Conservation (phyloP, 2,797 vertebrate species). For the Naso thynnoides region DNA sequence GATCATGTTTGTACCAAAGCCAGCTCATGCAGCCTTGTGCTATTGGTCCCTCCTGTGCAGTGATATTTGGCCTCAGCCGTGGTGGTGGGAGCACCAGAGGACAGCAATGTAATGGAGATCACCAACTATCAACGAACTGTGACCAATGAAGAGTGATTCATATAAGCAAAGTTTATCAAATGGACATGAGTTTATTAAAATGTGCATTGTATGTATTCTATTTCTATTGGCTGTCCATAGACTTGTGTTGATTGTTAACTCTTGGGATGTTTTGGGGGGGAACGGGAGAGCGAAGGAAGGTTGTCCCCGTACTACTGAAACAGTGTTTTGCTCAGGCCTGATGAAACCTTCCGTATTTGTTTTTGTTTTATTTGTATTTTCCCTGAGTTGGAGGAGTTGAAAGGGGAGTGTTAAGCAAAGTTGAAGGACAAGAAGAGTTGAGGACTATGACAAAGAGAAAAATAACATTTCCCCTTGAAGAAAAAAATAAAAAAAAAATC, state of each 20-base stretch:
- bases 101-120: constrained; percentile 63
- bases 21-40: constrained; percentile 74
- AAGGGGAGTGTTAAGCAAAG: constrained; percentile 74
- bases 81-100: constrained; percentile 56
- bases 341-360: constrained; percentile 78
- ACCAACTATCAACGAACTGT: constrained; percentile 70
- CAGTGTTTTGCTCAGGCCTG: constrained; percentile 84
- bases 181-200: constrained; percentile 75
- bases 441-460: constrained; percentile 85
- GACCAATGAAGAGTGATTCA: constrained; percentile 73
- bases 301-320: constrained; percentile 81
- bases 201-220: constrained; percentile 82
- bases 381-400: constrained; percentile 76
- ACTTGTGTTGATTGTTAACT: constrained; percentile 82
- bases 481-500: constrained; percentile 78
- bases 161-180: constrained; percentile 72
- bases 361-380: constrained; percentile 81
- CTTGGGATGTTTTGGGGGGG: constrained; percentile 72
- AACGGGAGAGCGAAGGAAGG: constrained; percentile 51
- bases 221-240: constrained; percentile 82
- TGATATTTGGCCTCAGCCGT: constrained; percentile 45
- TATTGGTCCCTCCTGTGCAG: constrained; percentile 69
- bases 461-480: constrained; percentile 84
- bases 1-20: constrained; percentile 85
- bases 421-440: constrained; percentile 71